Percentiles rank a stretch among this genome's conserved stretches.
These are phyloP conservation scores for Dioctria rufipes DNA, from an alignment of 2,888 invertebrate species.

Conservation along the genomic window DNA sequence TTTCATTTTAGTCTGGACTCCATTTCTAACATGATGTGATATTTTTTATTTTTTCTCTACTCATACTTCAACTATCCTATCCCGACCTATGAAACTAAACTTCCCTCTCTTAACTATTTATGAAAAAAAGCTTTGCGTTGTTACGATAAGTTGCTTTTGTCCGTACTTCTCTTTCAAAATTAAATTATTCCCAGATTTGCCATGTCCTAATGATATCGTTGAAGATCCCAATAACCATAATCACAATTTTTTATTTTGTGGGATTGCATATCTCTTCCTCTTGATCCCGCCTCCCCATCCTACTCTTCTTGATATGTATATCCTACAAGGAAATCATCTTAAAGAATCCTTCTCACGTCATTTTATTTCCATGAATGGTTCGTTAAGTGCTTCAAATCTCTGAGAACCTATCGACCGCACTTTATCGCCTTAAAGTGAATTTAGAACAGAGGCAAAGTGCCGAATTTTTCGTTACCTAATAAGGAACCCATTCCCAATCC, in stretches of 20 bases:
- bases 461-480: conserved; percentile 25
- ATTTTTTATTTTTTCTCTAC: too few species aligned
- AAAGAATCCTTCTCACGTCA: background rate
- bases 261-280: too few species aligned
- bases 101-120: too few species aligned
- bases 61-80: too few species aligned
- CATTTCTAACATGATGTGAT: too few species aligned
- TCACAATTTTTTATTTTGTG: background rate
- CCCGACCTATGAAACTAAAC: too few species aligned
- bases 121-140: too few species aligned
- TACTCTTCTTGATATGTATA: too few species aligned
- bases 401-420: conserved; percentile 36
- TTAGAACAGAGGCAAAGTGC: conserved; percentile 11
- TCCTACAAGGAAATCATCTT: background rate
- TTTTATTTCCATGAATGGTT: conserved; percentile 10
- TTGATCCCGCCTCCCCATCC: too few species aligned
- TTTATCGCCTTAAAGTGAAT: conserved; percentile 44
- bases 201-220: background rate
- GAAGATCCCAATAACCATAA: background rate
- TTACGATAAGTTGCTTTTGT: too few species aligned
- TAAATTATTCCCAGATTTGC: background rate
- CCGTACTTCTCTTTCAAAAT: background rate
- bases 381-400: conserved; percentile 11
- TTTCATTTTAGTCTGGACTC: too few species aligned
- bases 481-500: background rate